A percentile compares a stretch with the other conserved stretches of the same genome.
phyloP scores from a whole-genome alignment of 2,888 invertebrate genomes.

The Pomacea canaliculata region DNA sequence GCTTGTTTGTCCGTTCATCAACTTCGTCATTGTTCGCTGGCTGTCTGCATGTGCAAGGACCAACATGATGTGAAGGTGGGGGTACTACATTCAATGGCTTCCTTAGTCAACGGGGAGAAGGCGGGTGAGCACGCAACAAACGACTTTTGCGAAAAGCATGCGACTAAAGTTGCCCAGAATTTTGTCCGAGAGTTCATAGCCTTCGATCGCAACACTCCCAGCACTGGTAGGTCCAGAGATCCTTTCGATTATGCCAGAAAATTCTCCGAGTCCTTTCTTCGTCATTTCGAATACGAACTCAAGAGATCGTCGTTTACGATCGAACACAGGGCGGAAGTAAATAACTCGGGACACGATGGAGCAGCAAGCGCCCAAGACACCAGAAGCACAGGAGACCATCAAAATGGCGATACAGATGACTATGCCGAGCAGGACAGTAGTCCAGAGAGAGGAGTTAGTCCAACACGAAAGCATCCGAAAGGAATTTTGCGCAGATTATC shows the following conservation, averaged over 20 bases:
- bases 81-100: conserved; percentile 19
- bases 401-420: conserved; percentile 39
- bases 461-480: conserved; percentile 72
- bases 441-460: conserved; percentile 34
- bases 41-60: background rate
- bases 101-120: conserved; percentile 34
- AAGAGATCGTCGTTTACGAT: conserved; percentile 34
- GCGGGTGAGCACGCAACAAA: conserved; percentile 39
- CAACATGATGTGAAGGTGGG: conserved; percentile 19
- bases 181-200: conserved; percentile 86
- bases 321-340: conserved; percentile 33
- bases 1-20: background rate
- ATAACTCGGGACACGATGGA: conserved; percentile 28
- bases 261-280: conserved; percentile 86
- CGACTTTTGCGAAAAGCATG: conserved; percentile 74
- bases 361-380: conserved; percentile 23
- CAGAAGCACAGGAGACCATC: conserved; percentile 20
- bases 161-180: conserved; percentile 86
- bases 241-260: conserved; percentile 85
- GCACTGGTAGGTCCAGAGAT: conserved; percentile 73
- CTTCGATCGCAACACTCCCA: conserved; percentile 68
- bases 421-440: conserved; percentile 38
- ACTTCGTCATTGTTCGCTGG: background rate
- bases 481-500: conserved; percentile 83
- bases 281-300: conserved; percentile 82